Conservation (phyloP, 2,888 invertebrate species). For the Patella ulyssiponensis region DNA sequence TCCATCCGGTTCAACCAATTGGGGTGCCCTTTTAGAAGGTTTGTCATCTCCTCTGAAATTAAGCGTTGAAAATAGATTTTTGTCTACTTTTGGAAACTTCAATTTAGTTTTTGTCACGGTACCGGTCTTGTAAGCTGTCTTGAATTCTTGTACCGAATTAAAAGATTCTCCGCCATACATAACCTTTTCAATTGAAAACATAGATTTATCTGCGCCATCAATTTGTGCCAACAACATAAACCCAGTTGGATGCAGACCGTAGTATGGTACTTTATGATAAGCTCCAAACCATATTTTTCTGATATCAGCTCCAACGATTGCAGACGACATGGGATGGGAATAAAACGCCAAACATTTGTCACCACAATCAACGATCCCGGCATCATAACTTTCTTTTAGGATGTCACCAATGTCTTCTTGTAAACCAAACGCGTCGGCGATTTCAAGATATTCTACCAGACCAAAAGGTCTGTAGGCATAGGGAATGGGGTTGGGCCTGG, state of each 20-base stretch:
- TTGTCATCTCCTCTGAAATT: constrained; percentile 34
- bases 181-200: constrained; percentile 43
- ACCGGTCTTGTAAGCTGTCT: constrained; percentile 27
- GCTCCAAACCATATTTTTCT: constrained; percentile 50
- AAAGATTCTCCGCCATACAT: constrained; percentile 43
- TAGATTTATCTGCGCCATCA: constrained; percentile 34
- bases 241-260: constrained; percentile 47
- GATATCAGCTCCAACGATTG: constrained; percentile 33
- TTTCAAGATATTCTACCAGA: constrained; percentile 40
- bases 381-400: constrained; percentile 55
- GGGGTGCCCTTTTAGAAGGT: constrained; percentile 45
- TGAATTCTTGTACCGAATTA: constrained; percentile 35
- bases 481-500: constrained; percentile 39
- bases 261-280: constrained; percentile 42
- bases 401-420: constrained; percentile 43
- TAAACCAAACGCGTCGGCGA: constrained; percentile 28
- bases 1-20: constrained; percentile 59
- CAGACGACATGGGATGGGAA: constrained; percentile 42
- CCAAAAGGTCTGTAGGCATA: constrained; percentile 51
- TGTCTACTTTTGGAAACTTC: constrained; percentile 2
- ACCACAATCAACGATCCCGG: constrained; percentile 44
- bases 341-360: constrained; percentile 46
- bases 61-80: constrained; percentile 30
- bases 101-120: constrained; percentile 7
- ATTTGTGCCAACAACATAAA: constrained; percentile 50